Evolutionary conservation across 2,797 vertebrate genomes (phyloP).

Genomic region (Microcaecilia unicolor): DNA sequence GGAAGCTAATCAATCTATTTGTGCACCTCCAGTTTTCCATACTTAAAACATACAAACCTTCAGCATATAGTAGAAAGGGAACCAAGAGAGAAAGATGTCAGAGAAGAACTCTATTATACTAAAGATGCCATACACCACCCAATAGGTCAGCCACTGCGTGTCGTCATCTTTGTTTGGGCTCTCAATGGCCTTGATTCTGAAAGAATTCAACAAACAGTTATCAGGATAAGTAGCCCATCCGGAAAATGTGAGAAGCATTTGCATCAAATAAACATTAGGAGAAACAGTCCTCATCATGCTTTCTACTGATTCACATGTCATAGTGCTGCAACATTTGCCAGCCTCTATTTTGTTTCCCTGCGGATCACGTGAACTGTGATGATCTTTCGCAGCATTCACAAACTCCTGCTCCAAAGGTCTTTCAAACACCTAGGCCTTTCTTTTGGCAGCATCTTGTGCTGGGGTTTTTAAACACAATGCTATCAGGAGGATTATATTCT

Average conservation of each 20-base stretch:
- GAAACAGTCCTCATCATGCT: background rate
- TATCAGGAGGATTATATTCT: too few relatives aligned
- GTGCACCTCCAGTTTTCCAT: too few relatives aligned
- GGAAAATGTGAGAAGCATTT: background rate
- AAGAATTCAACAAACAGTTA: constrained; percentile 20
- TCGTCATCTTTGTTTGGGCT: constrained; percentile 91
- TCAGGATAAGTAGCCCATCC: background rate
- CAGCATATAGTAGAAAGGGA: constrained; percentile 92
- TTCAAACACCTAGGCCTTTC: too few relatives aligned
- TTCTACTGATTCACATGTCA: too few relatives aligned
- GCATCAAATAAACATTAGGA: background rate
- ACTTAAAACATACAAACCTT: constrained; percentile 69
- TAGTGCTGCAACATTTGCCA: background rate
- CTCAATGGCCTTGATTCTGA: constrained; percentile 95
- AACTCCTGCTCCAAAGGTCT: too few relatives aligned
- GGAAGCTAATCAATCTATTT: too few relatives aligned
- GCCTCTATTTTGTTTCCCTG: too few relatives aligned
- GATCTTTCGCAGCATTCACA: too few relatives aligned
- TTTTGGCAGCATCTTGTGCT: too few relatives aligned
- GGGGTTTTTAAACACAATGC: too few relatives aligned
- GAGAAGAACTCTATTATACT: constrained; percentile 93
- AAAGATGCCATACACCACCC: constrained; percentile 95
- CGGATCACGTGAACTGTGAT: too few relatives aligned
- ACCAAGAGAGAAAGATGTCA: constrained; percentile 93
- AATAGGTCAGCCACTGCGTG: constrained; percentile 96